phyloP scores from a whole-genome alignment of 1,140 invertebrate species.

The Danaus plexippus region DNA sequence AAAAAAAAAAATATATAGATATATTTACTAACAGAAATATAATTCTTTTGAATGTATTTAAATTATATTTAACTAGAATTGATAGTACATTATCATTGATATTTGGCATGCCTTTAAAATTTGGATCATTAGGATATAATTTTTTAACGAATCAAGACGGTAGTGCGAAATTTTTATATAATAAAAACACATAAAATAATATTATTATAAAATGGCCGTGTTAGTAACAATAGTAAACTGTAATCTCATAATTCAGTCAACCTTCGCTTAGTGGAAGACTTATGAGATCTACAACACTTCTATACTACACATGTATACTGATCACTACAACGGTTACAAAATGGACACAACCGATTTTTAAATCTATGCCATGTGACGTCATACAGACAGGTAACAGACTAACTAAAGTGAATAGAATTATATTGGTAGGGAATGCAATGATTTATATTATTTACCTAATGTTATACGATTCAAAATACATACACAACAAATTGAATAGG shows the following conservation, averaged over 20 bases:
- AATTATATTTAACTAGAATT: neutral
- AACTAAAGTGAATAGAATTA: no score
- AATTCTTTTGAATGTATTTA: neutral
- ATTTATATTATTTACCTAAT: no score
- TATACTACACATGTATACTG: constrained; percentile 7
- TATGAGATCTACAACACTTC: constrained; percentile 34
- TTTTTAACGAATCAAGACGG: neutral
- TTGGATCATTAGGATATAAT: no score
- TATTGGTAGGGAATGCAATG: no score
- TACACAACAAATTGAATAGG: no score
- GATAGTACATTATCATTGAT: neutral
- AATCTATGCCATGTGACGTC: no score
- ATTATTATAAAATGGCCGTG: neutral
- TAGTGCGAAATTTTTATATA: no score
- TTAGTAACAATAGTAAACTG: constrained; percentile 43
- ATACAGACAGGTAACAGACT: no score
- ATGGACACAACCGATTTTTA: constrained; percentile 31
- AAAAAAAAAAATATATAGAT: neutral
- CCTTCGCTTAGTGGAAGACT: constrained; percentile 57
- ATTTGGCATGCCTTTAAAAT: no score
- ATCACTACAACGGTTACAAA: constrained; percentile 23
- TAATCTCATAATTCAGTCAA: constrained; percentile 40
- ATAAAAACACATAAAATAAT: no score
- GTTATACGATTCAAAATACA: no score
- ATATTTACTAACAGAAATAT: no score